Evolutionary conservation across 2,113 vertebrate genomes (phyloP), one percentile per base, ranked within the genome.

Genomic region (Actinemys pallida): DNA sequence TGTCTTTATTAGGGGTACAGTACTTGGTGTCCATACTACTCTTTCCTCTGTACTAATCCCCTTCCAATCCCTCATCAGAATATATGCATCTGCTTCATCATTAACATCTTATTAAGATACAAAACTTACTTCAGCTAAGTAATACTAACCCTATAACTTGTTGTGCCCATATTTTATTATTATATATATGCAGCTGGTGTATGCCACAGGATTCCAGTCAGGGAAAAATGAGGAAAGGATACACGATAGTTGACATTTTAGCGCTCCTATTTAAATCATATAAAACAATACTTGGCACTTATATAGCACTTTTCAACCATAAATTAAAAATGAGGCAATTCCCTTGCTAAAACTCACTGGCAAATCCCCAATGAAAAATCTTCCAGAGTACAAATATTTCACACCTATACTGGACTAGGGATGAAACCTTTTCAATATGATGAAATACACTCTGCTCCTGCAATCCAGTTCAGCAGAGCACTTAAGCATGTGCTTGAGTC

Each of bases 91-190:
- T 72, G 65, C 17, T 39, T 72, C 14, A 65, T 25, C 54, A 56
- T 35, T 35, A 35, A 65, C 62, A 65, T n/a, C 4, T 31, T 35
- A 65, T n/a, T 65, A n/a, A 16, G 62, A 65, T 35, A 35, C 62
- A 65, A 31, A 65, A 65, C 31, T 65, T 65, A 35, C 31, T 31
- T 95, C 81, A 84, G 65, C 83, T 92, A 94, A 90, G 93, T 91
- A 9, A 56, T 25, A 10, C 22, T 56, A 93, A n/a, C 69, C 83
- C 69, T 79, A 53, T 13, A 24, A 83, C 75, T 88, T 88, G 45
- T 82, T 35, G 16, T 50, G 62, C 10, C 20, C 29, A 39, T 13
- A 35, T 56, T 56, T 25, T 25, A 56, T 53, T 12, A 35, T 56
- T 56, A 56, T 25, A 56, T 56, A 56, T 56, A 25, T 56, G 35